These are phyloP conservation scores for Ondatra zibethicus DNA, from an alignment of 2,113 vertebrate genomes.

Conservation along the genomic window DNA sequence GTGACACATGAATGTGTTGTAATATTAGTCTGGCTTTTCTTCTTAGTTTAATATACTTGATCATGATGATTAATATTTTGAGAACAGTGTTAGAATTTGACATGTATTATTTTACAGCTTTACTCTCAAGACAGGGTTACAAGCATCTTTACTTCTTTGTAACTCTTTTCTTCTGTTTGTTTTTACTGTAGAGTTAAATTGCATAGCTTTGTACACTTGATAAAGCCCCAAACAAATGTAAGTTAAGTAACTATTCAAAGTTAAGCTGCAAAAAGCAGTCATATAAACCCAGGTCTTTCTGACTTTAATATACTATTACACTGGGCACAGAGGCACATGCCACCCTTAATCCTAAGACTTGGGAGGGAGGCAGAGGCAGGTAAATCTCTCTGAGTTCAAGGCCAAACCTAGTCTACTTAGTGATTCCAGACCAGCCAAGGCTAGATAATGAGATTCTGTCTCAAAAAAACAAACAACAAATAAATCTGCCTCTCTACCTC, in stretches of 20 bases:
- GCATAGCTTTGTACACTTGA: not conserved
- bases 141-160: not conserved
- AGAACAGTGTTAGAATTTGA: constrained; percentile 25
- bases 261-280: constrained; percentile 12
- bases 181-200: constrained; percentile 31
- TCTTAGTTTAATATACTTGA: constrained; percentile 15
- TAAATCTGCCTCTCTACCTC: not conserved
- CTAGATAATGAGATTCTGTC: not conserved
- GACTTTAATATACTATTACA: not conserved
- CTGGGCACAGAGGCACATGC: not conserved
- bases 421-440: not conserved
- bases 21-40: constrained; percentile 9
- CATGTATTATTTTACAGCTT: not conserved
- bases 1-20: constrained; percentile 8
- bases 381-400: not conserved
- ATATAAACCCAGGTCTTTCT: constrained; percentile 35
- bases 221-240: constrained; percentile 19
- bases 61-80: constrained; percentile 29
- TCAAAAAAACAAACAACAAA: not conserved
- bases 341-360: not conserved
- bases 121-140: not conserved
- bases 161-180: not conserved
- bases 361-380: not conserved
- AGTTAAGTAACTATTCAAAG: constrained; percentile 19
- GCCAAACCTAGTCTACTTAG: not conserved